Conservation (phyloP, 1,140 invertebrate species). For the Elymnias hypermnestra region DNA sequence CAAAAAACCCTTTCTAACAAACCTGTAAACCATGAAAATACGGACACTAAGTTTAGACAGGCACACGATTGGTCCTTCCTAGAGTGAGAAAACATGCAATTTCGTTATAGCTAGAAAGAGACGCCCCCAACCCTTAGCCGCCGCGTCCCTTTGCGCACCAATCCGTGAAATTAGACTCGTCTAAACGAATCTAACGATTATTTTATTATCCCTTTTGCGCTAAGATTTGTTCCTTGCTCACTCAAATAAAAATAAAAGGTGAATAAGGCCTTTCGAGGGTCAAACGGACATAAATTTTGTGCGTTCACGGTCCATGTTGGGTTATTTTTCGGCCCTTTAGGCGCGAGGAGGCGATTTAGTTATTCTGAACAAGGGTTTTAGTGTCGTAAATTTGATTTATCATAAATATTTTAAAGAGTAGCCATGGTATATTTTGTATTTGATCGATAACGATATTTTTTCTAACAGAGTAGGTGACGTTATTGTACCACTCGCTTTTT, state of each 20-base stretch:
- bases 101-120: constrained; percentile 24
- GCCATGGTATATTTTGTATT: too few relatives aligned
- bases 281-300: constrained; percentile 65
- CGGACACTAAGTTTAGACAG: constrained; percentile 8
- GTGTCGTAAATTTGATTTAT: constrained; percentile 13
- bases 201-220: constrained; percentile 75
- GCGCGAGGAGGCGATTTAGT: constrained; percentile 22
- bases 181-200: constrained; percentile 76
- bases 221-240: constrained; percentile 76
- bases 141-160: constrained; percentile 66
- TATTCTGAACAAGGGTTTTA: constrained; percentile 12
- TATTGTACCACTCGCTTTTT: too few relatives aligned
- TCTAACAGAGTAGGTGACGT: too few relatives aligned
- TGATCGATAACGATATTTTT: too few relatives aligned
- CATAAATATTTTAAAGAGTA: too few relatives aligned
- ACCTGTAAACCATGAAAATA: constrained; percentile 54
- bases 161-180: constrained; percentile 73
- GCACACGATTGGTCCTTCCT: constrained; percentile 45
- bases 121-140: constrained; percentile 42
- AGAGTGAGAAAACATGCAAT: constrained; percentile 22
- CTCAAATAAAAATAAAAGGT: constrained; percentile 76
- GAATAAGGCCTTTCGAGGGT: constrained; percentile 67
- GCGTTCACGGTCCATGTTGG: constrained; percentile 53
- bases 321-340: constrained; percentile 65
- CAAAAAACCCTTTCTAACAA: constrained; percentile 14